A percentile compares a stretch with the other conserved stretches of the same genome.
phyloP scores from a whole-genome alignment of 2,113 vertebrate species.

The Dasypus novemcinctus region DNA sequence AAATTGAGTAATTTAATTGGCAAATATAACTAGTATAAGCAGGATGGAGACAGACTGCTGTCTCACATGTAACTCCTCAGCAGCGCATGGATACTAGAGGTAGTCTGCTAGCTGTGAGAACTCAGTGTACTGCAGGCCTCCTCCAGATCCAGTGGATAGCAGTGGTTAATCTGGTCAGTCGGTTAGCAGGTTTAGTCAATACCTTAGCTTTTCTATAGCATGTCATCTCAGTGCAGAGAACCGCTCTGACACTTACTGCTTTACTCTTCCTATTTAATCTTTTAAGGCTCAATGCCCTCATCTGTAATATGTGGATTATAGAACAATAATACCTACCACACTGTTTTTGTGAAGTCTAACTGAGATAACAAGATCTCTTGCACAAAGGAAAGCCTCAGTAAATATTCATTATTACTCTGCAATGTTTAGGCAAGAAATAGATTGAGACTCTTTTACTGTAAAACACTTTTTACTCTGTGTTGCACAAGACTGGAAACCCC shows the following conservation, averaged over 20 bases:
- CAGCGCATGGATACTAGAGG: not conserved
- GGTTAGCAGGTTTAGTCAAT: not conserved
- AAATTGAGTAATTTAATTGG: conserved; percentile 15
- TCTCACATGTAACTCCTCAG: not conserved
- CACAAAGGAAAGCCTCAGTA: not conserved
- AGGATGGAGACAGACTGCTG: not conserved
- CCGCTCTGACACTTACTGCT: not conserved
- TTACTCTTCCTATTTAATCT: not conserved
- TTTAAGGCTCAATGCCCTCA: not conserved
- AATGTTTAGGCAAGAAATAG: not conserved
- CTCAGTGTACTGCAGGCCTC: not conserved
- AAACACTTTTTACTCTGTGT: not conserved
- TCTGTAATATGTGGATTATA: not conserved
- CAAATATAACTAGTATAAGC: not conserved
- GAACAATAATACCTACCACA: not conserved
- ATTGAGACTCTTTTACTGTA: not conserved
- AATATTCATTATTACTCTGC: not conserved
- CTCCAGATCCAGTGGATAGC: not conserved
- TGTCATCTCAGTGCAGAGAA: not conserved
- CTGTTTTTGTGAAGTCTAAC: not conserved
- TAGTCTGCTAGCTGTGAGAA: not conserved
- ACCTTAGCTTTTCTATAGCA: not conserved
- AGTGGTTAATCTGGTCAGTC: no score
- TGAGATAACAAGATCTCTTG: not conserved
- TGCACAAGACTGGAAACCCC: not conserved